A percentile compares a stretch with the other conserved stretches of the same genome.
phyloP scores from a whole-genome alignment of 1,140 invertebrate species.

The Phymastichus coffea region DNA sequence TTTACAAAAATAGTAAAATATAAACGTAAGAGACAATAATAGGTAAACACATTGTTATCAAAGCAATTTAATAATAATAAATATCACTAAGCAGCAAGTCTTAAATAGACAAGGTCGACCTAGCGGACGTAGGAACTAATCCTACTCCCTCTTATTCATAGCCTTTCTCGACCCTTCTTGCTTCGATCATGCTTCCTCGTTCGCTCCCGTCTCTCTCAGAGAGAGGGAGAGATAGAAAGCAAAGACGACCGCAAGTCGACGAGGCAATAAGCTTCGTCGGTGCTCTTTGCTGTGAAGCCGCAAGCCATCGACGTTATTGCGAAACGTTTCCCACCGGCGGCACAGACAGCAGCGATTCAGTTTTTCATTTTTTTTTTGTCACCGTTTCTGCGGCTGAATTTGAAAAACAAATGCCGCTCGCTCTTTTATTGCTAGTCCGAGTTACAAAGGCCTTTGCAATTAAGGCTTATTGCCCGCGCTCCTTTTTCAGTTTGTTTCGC shows the following conservation, averaged over 20 bases:
- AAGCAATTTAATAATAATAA: no score
- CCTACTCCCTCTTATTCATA: no score
- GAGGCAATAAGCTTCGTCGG: slow-evolving; percentile 32
- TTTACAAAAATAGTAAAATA: no score
- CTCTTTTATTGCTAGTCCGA: not conserved
- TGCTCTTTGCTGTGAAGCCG: slow-evolving; percentile 1
- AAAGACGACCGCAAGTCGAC: slow-evolving; percentile 23
- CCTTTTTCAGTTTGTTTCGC: not conserved
- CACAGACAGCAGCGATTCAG: no score
- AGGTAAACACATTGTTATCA: no score
- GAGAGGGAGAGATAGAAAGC: not conserved
- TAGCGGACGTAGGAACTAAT: no score
- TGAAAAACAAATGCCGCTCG: slow-evolving; percentile 6
- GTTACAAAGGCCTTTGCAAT: not conserved
- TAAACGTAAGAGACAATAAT: no score
- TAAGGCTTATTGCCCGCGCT: slow-evolving; percentile 11
- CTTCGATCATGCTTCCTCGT: not conserved
- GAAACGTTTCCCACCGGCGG: slow-evolving; percentile 27
- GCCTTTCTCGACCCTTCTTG: no score
- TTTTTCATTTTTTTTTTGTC: no score
- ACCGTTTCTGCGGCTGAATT: no score
- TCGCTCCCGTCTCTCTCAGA: not conserved
- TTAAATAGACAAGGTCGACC: no score
- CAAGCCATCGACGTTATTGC: slow-evolving; percentile 35
- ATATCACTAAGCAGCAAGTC: no score